These are phyloP conservation scores for Smutsia gigantea DNA, from an alignment of 2,797 vertebrate species.

Conservation along the genomic window DNA sequence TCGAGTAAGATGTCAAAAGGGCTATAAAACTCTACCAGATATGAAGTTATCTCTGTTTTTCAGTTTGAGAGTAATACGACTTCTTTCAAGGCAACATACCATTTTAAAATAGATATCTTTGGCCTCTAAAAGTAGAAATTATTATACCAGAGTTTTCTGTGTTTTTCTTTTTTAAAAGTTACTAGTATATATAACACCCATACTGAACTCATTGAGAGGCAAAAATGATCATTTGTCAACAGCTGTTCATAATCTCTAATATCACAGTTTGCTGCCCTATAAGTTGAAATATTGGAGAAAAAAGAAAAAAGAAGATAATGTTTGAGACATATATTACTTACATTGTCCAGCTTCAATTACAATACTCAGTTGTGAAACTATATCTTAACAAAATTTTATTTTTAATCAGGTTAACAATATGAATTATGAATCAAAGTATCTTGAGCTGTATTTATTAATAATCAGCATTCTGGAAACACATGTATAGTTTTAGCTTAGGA, in stretches of 20 bases:
- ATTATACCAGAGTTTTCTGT: not conserved
- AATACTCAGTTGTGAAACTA: not conserved
- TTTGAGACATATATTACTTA: not conserved
- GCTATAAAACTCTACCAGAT: not conserved
- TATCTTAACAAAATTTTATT: not conserved
- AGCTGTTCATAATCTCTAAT: not conserved
- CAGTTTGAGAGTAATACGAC: not conserved
- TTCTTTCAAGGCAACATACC: not conserved
- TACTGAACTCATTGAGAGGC: not conserved
- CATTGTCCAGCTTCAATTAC: not conserved
- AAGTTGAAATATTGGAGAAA: not conserved
- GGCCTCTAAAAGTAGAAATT: not conserved
- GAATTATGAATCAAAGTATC: not conserved
- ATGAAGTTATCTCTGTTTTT: slow-evolving; percentile 2
- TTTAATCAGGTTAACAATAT: not conserved
- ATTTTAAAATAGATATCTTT: slow-evolving; percentile 23
- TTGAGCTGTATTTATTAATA: not conserved
- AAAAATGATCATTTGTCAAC: not conserved
- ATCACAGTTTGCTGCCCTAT: not conserved
- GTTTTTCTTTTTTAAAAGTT: not conserved
- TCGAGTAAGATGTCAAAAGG: slow-evolving; percentile 10
- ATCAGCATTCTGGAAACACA: not conserved
- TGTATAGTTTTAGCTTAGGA: not conserved
- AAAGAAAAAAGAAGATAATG: not conserved
- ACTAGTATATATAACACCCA: not conserved